These are phyloP conservation scores for Drosophila ezoana DNA, from an alignment of 2,888 invertebrate genomes.

Conservation along the genomic window DNA sequence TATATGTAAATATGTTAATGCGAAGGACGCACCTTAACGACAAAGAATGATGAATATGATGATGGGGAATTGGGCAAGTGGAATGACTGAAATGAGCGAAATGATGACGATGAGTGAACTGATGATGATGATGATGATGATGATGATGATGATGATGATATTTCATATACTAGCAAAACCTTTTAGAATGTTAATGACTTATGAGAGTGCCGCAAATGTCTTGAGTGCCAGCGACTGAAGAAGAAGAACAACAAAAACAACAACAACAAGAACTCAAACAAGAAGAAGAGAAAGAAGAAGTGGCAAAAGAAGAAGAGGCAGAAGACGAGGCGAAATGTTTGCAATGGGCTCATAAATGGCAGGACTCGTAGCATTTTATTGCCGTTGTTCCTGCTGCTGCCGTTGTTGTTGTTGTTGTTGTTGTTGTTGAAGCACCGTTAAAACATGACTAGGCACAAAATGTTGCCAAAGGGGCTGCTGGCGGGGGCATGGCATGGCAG, in stretches of 20 bases:
- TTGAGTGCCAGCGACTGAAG: constrained; percentile 33
- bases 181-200: constrained; percentile 79
- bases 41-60: constrained; percentile 15
- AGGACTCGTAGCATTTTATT: constrained; percentile 70
- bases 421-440: constrained; percentile 63
- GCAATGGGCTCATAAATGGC: constrained; percentile 70
- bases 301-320: constrained; percentile 15
- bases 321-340: constrained; percentile 37
- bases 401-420: constrained; percentile 14
- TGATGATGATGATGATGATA: constrained; percentile 42
- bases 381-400: constrained; percentile 58
- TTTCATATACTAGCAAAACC: constrained; percentile 72
- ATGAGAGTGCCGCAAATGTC: constrained; percentile 63
- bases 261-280: constrained; percentile 10
- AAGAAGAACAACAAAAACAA: constrained; percentile 12
- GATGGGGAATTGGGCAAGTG: constrained; percentile 2
- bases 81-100: background rate
- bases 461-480: constrained; percentile 29
- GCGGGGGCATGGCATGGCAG: too few relatives aligned
- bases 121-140: constrained; percentile 24
- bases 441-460: constrained; percentile 71
- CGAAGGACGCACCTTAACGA: constrained; percentile 21
- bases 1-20: constrained; percentile 12
- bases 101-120: constrained; percentile 15
- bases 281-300: constrained; percentile 3